Evolutionary conservation across 2,113 vertebrate genomes (phyloP).

Genomic region (Sus scrofa): T2T-Sscrofa CM000821.6:18062001-18062500

Average conservation of each 20-base stretch:
- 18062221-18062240: slow-evolving; percentile 95
- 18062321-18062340: neutral
- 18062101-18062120: neutral
- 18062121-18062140: neutral
- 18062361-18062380: neutral
- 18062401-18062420: neutral
- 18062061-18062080: neutral
- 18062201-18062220: slow-evolving; percentile 98
- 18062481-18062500: neutral
- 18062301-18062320: neutral
- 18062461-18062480: neutral
- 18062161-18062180: slow-evolving; percentile 97
- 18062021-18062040: neutral
- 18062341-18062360: neutral
- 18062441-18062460: neutral
- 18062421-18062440: neutral
- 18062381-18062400: neutral
- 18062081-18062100: neutral
- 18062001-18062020: neutral
- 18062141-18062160: slow-evolving; percentile 84
- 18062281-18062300: slow-evolving; percentile 94
- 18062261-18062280: slow-evolving; percentile 98
- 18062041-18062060: neutral
- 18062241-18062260: slow-evolving; percentile 99
- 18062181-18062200: slow-evolving; percentile 96